Evolutionary conservation across 2,797 vertebrate species (phyloP), one percentile per base, ranked within the genome.

Genomic region (Mionectes olivaceus): DNA sequence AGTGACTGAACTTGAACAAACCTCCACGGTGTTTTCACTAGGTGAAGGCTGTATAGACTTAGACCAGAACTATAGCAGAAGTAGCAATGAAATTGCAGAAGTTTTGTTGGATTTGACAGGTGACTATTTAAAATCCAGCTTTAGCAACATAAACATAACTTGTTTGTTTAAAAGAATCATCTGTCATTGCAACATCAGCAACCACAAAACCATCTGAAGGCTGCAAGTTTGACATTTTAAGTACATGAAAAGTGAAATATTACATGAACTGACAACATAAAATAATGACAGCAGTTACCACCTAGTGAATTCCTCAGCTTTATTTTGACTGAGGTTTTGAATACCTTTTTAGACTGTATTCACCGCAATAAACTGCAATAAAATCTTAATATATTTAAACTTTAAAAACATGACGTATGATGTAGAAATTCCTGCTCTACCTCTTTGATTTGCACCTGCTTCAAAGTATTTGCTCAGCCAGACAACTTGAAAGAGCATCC

Each of bases 141-240:
- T 81, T 50, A 90, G 89, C 47, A 94, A 67, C 35, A 63, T 8
- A 86, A 90, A 80, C 30, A 35, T 50, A 63, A 84, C 24, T 60
- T 89, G n/a, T 44, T 95, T 37, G 3, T 74, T 93, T 90, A 68
- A 74, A 94, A 90, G 30, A 47, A 84, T 50, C 63, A 59, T 46
- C 76, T 90, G 52, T 84, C 74, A 53, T 60, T 73, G 57, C 56
- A 95, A 77, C 67, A 84, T 82, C 83, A 91, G 55, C 85, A 91
- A 70, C 41, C 60, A 81, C 59, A 43, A 49, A 87, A 67, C 50
- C 52, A 63, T 68, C 33, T 35, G 65, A 87, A 93, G n/a, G 30
- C 67, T 87, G 69, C 63, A 49, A 70, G 37, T 77, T 64, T 59
- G 74, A 53, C 33, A 39, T 87, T 84, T 90, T 90, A 70, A 64